phyloP scores from a whole-genome alignment of 2,888 invertebrate genomes.

The Alcis repandata region DNA sequence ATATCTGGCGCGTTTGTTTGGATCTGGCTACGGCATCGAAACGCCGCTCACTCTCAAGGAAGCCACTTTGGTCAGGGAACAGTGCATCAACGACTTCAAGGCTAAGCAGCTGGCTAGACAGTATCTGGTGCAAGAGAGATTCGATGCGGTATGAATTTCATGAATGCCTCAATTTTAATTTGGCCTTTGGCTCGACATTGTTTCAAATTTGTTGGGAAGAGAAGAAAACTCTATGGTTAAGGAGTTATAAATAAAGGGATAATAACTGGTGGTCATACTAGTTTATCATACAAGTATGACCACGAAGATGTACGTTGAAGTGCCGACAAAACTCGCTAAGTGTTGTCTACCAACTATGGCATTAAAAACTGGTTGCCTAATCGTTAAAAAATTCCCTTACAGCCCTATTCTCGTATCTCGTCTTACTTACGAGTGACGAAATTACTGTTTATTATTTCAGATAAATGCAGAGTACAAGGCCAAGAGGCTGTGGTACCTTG shows the following conservation, averaged over 20 bases:
- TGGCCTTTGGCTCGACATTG: too few relatives aligned
- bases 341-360: too few relatives aligned
- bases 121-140: constrained; percentile 88
- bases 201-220: too few relatives aligned
- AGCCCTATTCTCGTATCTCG: neutral
- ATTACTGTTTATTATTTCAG: constrained; percentile 61
- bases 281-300: too few relatives aligned
- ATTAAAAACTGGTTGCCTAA: too few relatives aligned
- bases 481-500: constrained; percentile 86
- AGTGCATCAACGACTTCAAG: constrained; percentile 90
- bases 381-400: neutral
- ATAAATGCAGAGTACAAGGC: constrained; percentile 81
- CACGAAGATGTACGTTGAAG: too few relatives aligned
- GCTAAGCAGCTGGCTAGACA: constrained; percentile 87
- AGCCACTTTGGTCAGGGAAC: constrained; percentile 81
- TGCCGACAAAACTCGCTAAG: too few relatives aligned
- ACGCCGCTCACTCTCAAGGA: constrained; percentile 77
- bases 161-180: too few relatives aligned
- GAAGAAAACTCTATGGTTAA: too few relatives aligned
- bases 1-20: constrained; percentile 87
- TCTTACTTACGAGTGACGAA: neutral
- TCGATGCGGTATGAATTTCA: constrained; percentile 77
- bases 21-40: constrained; percentile 73
- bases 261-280: too few relatives aligned
- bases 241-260: too few relatives aligned